phyloP scores from a whole-genome alignment of 2,113 vertebrate species.

The Sialia sialis region DNA sequence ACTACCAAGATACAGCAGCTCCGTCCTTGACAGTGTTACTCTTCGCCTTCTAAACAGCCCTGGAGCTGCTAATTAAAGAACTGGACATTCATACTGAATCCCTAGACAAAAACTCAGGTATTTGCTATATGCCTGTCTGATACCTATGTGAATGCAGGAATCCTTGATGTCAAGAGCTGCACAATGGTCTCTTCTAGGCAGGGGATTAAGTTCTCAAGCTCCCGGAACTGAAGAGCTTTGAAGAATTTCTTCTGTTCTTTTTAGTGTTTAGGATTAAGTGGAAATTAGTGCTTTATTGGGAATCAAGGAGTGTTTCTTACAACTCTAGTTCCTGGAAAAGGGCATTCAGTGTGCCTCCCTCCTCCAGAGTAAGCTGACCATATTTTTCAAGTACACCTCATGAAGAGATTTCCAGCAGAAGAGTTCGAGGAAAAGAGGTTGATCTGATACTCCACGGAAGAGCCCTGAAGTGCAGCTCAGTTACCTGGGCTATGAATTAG shows the following conservation, averaged over 20 bases:
- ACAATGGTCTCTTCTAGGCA: conserved; percentile 23
- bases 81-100: not conserved
- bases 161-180: conserved; percentile 48
- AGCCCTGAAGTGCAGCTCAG: not conserved
- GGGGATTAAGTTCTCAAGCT: conserved; percentile 54
- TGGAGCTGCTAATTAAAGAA: conserved; percentile 15
- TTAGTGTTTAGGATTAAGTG: conserved; percentile 23
- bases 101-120: conserved; percentile 9
- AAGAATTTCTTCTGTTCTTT: conserved; percentile 50
- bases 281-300: conserved; percentile 23
- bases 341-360: not conserved
- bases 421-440: not conserved
- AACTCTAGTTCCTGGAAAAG: not conserved
- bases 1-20: conserved; percentile 14
- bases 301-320: conserved; percentile 32
- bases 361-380: not conserved
- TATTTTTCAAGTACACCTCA: not conserved
- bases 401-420: not conserved
- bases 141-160: conserved; percentile 29
- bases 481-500: not conserved
- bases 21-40: not conserved
- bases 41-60: not conserved
- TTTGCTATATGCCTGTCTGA: conserved; percentile 7
- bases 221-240: conserved; percentile 30
- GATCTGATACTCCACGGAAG: not conserved